These are phyloP conservation scores for Echinops telfairi DNA, from an alignment of 2,113 vertebrate species.

Conservation along the genomic window DNA sequence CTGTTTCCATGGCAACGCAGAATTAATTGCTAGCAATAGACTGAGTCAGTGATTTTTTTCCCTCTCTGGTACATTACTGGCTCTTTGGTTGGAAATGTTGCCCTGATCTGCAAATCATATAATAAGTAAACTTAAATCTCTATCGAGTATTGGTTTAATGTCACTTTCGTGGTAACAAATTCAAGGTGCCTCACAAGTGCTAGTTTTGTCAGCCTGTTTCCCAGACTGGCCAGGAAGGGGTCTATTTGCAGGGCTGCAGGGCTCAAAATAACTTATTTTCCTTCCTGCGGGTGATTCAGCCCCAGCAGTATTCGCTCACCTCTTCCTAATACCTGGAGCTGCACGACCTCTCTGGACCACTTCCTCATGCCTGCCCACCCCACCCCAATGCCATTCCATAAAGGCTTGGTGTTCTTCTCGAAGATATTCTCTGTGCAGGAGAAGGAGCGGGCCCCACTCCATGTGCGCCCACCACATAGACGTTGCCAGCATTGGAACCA, in stretches of 20 bases:
- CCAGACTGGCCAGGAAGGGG: not conserved
- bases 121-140: not conserved
- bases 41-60: not conserved
- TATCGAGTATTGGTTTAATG: not conserved
- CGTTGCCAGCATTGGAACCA: not conserved
- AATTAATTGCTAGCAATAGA: not conserved
- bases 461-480: not conserved
- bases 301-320: not conserved
- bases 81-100: not conserved
- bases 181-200: not conserved
- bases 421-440: constrained; percentile 13
- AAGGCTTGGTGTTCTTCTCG: not conserved
- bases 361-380: not conserved
- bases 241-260: constrained; percentile 29
- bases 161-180: not conserved
- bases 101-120: not conserved
- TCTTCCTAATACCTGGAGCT: not conserved
- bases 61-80: not conserved
- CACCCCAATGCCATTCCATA: not conserved
- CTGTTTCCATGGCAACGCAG: not conserved
- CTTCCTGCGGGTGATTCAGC: constrained; percentile 6
- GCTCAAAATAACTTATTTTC: constrained; percentile 39
- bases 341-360: not conserved
- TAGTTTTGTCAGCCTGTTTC: not conserved
- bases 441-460: not conserved